These are phyloP conservation scores for Escarpia spicata DNA, from an alignment of 2,888 invertebrate species.

Conservation along the genomic window DNA sequence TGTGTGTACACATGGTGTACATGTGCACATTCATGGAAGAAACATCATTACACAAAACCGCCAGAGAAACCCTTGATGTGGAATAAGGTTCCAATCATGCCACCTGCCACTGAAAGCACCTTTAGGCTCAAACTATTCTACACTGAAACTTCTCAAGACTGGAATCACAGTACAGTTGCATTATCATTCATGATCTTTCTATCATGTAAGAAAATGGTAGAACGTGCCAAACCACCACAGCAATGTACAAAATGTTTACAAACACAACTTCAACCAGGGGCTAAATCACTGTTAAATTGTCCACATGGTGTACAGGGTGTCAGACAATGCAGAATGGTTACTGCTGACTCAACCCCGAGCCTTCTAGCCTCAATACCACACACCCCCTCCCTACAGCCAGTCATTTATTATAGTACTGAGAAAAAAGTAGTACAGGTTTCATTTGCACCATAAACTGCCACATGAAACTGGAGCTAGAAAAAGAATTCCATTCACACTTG, in stretches of 20 bases:
- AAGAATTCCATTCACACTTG: not conserved
- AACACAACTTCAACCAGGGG: not conserved
- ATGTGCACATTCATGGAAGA: not conserved
- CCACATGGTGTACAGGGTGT: not conserved
- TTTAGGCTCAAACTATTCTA: not conserved
- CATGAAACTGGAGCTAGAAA: constrained; percentile 2
- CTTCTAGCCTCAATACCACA: too few relatives aligned
- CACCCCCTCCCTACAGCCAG: too few relatives aligned
- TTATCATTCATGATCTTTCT: not conserved
- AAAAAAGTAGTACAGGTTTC: not conserved
- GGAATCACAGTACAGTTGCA: not conserved
- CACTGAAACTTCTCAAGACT: not conserved
- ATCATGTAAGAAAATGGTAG: not conserved
- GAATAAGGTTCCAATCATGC: not conserved
- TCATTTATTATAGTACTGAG: not conserved
- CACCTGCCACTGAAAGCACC: not conserved
- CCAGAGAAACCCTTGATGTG: not conserved
- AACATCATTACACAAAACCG: not conserved
- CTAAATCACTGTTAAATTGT: not conserved
- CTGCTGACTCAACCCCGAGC: too few relatives aligned
- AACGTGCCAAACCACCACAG: not conserved
- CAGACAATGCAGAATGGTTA: not conserved
- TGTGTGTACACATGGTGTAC: not conserved
- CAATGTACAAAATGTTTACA: not conserved
- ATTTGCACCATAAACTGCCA: not conserved